Evolutionary conservation across 2,113 vertebrate genomes (phyloP), one percentile per base, ranked within the genome.

Genomic region (Salvelinus alpinus): DNA sequence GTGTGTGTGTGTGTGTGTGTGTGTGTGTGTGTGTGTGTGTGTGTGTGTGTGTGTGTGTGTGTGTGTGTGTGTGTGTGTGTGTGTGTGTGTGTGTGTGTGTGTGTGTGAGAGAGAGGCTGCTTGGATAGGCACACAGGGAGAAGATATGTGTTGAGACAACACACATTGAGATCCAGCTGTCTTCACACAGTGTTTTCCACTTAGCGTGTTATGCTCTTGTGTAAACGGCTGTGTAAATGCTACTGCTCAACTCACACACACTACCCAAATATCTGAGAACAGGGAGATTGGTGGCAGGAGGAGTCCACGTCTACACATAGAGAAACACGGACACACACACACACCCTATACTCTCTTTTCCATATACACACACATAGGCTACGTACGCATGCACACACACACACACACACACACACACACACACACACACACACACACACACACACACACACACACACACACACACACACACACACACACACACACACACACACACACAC

Each of bases 111-210:
- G 14, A 4, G 1, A 38, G 66, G 66, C 66, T 66, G 44, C 20
- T 8, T 31, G 7, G 48, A 44, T 64, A 77, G 74, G 82, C 65
- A 77, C 4, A 59, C 34, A 84, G 73, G 73, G 77, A 82, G 78
- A 79, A 82, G 82, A 85, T 85, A 88, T 82, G 85, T 88, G 88
- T 82, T 85, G 83, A 87, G 89, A 90, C 83, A 88, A 87, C 89
- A 85, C 82, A 80, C 69, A 72, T 85, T 71, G 87, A 84, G 85
- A 81, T 85, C 87, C 91, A 91, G 91, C 90, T 92, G 90, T 91
- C 90, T 89, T 89, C 90, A 90, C 87, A 91, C 81, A 87, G 86
- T 88, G 85, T 90, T 90, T 91, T 89, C 91, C 85, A 88, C 89
- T 90, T 89, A 87, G 87, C 84, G 64, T 78, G 66, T 78, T 80